These are phyloP conservation scores for Blastobasis lacticolella DNA, from an alignment of 2,888 invertebrate genomes.

Conservation along the genomic window DNA sequence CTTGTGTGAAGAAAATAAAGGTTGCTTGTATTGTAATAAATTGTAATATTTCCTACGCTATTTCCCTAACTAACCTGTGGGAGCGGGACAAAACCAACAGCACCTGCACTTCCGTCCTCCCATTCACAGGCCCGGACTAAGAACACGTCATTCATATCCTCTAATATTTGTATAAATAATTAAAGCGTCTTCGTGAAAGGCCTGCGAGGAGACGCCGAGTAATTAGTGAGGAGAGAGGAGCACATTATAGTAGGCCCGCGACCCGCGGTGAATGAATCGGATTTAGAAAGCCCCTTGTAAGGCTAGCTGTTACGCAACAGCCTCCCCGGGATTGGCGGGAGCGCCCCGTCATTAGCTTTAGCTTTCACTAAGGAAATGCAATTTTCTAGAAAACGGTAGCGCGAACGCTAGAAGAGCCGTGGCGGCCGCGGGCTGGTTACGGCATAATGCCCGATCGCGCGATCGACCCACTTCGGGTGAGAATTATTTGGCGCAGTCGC, in stretches of 20 bases:
- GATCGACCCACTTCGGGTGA: conserved; percentile 42
- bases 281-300: conserved; percentile 31
- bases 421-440: conserved; percentile 34
- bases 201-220: conserved; percentile 23
- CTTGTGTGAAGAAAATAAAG: too few relatives aligned
- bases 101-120: too few relatives aligned
- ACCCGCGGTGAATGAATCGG: conserved; percentile 38
- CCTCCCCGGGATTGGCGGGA: conserved; percentile 48
- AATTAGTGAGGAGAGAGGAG: conserved; percentile 35
- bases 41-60: too few relatives aligned
- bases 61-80: too few relatives aligned
- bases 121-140: too few relatives aligned
- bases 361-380: conserved; percentile 70
- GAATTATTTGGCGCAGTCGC: conserved; percentile 13
- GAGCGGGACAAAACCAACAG: too few relatives aligned
- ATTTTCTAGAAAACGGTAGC: conserved; percentile 73
- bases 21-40: too few relatives aligned
- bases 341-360: conserved; percentile 53
- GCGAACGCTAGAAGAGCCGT: conserved; percentile 47
- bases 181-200: conserved; percentile 18
- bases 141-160: too few relatives aligned
- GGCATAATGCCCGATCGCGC: conserved; percentile 49
- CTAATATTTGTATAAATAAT: too few relatives aligned
- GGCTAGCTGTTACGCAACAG: conserved; percentile 44
- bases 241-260: conserved; percentile 10